These are phyloP conservation scores for Lathronympha strigana DNA, from an alignment of 2,888 invertebrate species.

Conservation along the genomic window DNA sequence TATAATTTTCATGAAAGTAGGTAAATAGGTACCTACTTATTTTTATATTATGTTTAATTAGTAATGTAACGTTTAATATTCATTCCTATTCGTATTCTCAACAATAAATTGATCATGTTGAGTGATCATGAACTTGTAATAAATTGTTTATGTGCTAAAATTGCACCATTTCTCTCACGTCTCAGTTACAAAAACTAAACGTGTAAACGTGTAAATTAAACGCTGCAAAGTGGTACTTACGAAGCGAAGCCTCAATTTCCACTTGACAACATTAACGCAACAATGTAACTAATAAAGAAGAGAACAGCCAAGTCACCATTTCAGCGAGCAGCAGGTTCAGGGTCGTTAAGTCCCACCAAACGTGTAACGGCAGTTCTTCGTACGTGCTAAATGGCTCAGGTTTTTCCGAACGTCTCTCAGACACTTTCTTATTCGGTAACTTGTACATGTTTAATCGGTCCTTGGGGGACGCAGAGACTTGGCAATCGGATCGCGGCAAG, in stretches of 20 bases:
- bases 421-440: slow-evolving; percentile 80
- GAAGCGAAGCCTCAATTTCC: slow-evolving; percentile 11
- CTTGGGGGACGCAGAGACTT: slow-evolving; percentile 55
- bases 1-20: too few species aligned
- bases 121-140: too few species aligned
- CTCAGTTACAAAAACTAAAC: neutral
- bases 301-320: slow-evolving; percentile 36
- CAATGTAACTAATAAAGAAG: slow-evolving; percentile 39
- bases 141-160: neutral
- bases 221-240: slow-evolving; percentile 10
- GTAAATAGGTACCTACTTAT: too few species aligned
- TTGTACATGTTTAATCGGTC: slow-evolving; percentile 82
- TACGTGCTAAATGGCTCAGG: slow-evolving; percentile 79
- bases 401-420: slow-evolving; percentile 66
- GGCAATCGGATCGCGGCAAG: slow-evolving; percentile 26
- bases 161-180: neutral
- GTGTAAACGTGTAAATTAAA: slow-evolving; percentile 2
- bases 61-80: too few species aligned
- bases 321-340: slow-evolving; percentile 43
- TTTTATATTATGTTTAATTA: too few species aligned
- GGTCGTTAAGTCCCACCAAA: slow-evolving; percentile 76
- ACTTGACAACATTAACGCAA: slow-evolving; percentile 29
- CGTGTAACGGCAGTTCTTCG: slow-evolving; percentile 71
- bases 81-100: too few species aligned
- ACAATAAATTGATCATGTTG: too few species aligned